Evolutionary conservation across 2,797 vertebrate genomes (phyloP).

Genomic region (Leptoclinus maculatus): DNA sequence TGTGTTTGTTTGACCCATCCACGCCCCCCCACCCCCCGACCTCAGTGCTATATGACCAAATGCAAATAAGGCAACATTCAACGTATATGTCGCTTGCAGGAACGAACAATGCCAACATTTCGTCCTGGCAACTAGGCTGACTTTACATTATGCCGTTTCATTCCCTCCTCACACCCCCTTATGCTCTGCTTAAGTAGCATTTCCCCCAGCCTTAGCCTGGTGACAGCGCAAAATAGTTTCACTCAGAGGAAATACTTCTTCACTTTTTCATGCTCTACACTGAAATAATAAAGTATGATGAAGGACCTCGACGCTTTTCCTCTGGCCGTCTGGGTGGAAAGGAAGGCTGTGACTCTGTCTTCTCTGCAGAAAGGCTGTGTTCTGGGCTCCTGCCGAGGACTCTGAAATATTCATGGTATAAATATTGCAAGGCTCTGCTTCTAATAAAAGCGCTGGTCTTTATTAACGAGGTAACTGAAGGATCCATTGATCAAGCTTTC

Average conservation of each 20-base stretch:
- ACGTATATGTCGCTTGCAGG: neutral
- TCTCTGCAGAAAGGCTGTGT: slow-evolving; percentile 50
- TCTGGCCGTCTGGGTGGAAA: slow-evolving; percentile 42
- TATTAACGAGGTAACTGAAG: slow-evolving; percentile 83
- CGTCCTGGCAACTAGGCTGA: neutral
- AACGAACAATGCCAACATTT: neutral
- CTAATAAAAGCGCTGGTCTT: slow-evolving; percentile 85
- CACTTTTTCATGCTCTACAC: slow-evolving; percentile 28
- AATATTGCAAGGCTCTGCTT: slow-evolving; percentile 81
- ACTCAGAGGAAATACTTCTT: slow-evolving; percentile 28
- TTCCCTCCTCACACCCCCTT: neutral
- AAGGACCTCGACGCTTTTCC: slow-evolving; percentile 56
- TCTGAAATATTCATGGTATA: slow-evolving; percentile 85
- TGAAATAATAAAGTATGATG: slow-evolving; percentile 59
- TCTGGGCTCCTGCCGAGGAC: slow-evolving; percentile 70
- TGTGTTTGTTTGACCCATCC: too few relatives aligned
- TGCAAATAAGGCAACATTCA: neutral
- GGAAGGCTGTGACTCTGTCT: slow-evolving; percentile 61
- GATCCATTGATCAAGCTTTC: slow-evolving; percentile 85
- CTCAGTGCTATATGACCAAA: neutral
- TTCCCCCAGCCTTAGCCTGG: neutral
- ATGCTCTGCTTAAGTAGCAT: neutral
- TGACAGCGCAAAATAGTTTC: slow-evolving; percentile 9
- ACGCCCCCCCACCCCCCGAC: too few relatives aligned
- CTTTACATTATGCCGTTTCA: neutral